Evolutionary conservation across 2,113 vertebrate species (phyloP).

Genomic region (Pomatostomus ruficeps): DNA sequence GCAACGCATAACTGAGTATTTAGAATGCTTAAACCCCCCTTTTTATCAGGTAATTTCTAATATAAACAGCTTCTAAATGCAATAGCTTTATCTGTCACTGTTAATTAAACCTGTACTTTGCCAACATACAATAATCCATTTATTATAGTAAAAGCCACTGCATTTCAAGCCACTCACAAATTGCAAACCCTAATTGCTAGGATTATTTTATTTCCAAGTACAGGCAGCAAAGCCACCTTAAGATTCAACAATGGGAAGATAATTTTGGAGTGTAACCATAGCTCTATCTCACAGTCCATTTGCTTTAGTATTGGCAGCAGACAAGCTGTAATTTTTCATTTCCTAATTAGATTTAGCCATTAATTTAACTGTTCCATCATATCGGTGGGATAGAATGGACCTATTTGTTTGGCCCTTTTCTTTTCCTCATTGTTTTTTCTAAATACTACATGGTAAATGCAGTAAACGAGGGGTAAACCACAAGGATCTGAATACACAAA

Average conservation of each 20-base stretch:
- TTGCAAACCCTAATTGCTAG: constrained; percentile 78
- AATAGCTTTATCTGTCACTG: constrained; percentile 78
- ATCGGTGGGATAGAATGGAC: constrained; percentile 1
- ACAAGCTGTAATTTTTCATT: constrained; percentile 71
- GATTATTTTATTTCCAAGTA: constrained; percentile 81
- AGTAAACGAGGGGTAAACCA: neutral
- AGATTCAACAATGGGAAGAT: constrained; percentile 61
- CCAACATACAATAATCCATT: constrained; percentile 85
- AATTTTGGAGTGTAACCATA: constrained; percentile 58
- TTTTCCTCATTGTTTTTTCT: neutral
- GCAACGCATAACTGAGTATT: constrained; percentile 38
- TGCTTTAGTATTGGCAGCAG: constrained; percentile 68
- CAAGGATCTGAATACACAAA: fast-evolving
- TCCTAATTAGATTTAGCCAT: constrained; percentile 75
- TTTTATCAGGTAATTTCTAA: constrained; percentile 73
- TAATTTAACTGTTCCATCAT: constrained; percentile 73
- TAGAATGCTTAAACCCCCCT: constrained; percentile 54
- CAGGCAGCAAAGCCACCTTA: constrained; percentile 61
- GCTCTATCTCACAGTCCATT: constrained; percentile 70
- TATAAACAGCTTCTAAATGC: constrained; percentile 69
- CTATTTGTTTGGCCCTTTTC: neutral
- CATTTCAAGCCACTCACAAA: constrained; percentile 81
- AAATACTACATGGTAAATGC: neutral
- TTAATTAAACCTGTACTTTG: constrained; percentile 86
- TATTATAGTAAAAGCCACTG: constrained; percentile 79